Conservation (phyloP, 2,113 vertebrate genomes). For the Corynorhinus townsendii region DNA sequence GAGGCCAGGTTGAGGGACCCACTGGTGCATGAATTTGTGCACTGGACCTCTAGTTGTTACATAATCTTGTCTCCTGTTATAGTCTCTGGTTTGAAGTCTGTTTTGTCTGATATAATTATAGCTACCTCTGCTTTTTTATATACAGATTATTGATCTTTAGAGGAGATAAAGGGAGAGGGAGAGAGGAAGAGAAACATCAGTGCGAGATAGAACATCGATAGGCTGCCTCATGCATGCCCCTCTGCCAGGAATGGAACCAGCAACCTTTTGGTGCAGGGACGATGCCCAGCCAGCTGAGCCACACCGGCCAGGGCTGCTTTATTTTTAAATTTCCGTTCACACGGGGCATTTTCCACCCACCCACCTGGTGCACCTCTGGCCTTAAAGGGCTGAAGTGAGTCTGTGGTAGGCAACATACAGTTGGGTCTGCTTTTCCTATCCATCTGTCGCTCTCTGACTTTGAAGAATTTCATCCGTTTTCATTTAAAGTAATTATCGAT, state of each 20-base stretch:
- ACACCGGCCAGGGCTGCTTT: too few relatives aligned
- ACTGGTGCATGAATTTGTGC: fast-evolving
- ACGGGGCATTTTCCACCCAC: neutral
- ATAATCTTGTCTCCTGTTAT: neutral
- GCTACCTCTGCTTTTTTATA: neutral
- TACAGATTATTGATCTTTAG: too few relatives aligned
- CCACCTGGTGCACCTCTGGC: neutral
- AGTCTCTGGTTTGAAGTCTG: neutral
- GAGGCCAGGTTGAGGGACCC: too few relatives aligned
- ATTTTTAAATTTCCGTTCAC: neutral
- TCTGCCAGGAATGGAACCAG: too few relatives aligned
- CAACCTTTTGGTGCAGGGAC: too few relatives aligned
- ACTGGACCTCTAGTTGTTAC: too few relatives aligned
- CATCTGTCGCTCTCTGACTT: neutral
- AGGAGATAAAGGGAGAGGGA: too few relatives aligned
- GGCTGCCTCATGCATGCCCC: too few relatives aligned
- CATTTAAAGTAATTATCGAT: neutral
- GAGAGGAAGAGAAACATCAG: too few relatives aligned
- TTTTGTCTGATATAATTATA: neutral
- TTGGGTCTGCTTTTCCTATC: neutral
- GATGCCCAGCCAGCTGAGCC: too few relatives aligned
- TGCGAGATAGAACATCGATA: too few relatives aligned
- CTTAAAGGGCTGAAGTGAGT: neutral
- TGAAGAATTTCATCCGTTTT: neutral
- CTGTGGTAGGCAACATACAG: neutral